Conservation (phyloP, 1,140 invertebrate species). For the Ceratoteleas bidentatus region DNA sequence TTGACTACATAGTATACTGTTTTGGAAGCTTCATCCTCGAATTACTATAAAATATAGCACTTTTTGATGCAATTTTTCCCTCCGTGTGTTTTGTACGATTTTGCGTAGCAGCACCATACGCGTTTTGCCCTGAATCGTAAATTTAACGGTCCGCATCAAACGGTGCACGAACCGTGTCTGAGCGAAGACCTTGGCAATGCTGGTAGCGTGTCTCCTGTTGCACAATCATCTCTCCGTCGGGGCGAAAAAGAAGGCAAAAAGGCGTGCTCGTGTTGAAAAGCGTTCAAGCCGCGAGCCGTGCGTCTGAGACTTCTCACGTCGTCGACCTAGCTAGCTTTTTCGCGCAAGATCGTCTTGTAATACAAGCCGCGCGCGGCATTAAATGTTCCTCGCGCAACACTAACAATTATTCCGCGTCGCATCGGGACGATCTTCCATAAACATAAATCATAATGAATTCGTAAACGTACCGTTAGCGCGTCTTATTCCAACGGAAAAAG, state of each 20-base stretch:
- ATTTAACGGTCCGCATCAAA: slow-evolving; percentile 69
- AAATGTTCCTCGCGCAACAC: slow-evolving; percentile 30
- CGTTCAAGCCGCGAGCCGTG: slow-evolving; percentile 25
- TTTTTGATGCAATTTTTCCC: too few species aligned
- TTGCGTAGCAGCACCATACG: slow-evolving; percentile 22
- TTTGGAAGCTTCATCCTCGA: too few species aligned
- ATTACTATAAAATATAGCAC: too few species aligned
- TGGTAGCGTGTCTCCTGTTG: slow-evolving; percentile 70
- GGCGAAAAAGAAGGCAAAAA: slow-evolving; percentile 54
- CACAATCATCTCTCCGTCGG: slow-evolving; percentile 52
- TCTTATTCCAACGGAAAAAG: slow-evolving; percentile 28
- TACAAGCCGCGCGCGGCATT: slow-evolving; percentile 14
- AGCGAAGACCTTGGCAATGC: slow-evolving; percentile 59
- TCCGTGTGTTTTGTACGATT: slow-evolving; percentile 19
- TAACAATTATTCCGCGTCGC: slow-evolving; percentile 36
- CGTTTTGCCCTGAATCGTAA: slow-evolving; percentile 53
- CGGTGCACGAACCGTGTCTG: slow-evolving; percentile 58
- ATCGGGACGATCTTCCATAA: slow-evolving; percentile 48
- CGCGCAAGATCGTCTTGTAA: slow-evolving; percentile 20
- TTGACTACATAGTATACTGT: too few species aligned
- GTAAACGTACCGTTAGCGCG: slow-evolving; percentile 33
- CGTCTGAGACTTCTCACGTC: slow-evolving; percentile 35
- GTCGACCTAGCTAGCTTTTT: slow-evolving; percentile 32
- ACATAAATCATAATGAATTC: slow-evolving; percentile 46
- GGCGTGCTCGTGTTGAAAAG: slow-evolving; percentile 43